phyloP scores from a whole-genome alignment of 53 echinoderm and acorn worm genomes.

The Luidia sarsii region DNA sequence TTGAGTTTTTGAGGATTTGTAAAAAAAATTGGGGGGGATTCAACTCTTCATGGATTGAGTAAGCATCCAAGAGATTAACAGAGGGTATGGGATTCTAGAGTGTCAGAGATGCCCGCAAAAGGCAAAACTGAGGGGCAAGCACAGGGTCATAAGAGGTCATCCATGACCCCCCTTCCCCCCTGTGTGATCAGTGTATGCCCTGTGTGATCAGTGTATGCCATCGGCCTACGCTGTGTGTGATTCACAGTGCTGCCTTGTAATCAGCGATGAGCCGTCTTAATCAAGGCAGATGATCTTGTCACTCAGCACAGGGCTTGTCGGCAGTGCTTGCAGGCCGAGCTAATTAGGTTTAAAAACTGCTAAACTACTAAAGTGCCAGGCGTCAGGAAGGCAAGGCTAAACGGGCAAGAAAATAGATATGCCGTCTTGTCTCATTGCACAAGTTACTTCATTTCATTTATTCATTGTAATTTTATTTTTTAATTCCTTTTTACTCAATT shows the following conservation, averaged over 20 bases:
- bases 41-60: no score
- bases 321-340: not conserved
- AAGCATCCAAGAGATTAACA: no score
- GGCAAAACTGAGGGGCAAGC: not conserved
- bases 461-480: not conserved
- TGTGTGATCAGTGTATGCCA: slow-evolving; percentile 21
- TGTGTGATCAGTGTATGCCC: not conserved
- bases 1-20: no score
- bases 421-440: no score
- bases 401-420: no score
- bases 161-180: not conserved
- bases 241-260: slow-evolving; percentile 21
- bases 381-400: slow-evolving; percentile 32
- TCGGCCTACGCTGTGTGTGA: not conserved
- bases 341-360: slow-evolving; percentile 34
- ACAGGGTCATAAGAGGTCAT: not conserved
- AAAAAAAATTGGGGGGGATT: no score
- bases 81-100: no score
- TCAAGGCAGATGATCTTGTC: slow-evolving; percentile 15
- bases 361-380: slow-evolving; percentile 6
- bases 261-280: slow-evolving; percentile 13
- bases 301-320: not conserved
- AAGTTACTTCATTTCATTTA: not conserved
- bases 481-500: not conserved
- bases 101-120: no score